phyloP scores from a whole-genome alignment of 2,888 invertebrate species.

The Anodontia alba region DNA sequence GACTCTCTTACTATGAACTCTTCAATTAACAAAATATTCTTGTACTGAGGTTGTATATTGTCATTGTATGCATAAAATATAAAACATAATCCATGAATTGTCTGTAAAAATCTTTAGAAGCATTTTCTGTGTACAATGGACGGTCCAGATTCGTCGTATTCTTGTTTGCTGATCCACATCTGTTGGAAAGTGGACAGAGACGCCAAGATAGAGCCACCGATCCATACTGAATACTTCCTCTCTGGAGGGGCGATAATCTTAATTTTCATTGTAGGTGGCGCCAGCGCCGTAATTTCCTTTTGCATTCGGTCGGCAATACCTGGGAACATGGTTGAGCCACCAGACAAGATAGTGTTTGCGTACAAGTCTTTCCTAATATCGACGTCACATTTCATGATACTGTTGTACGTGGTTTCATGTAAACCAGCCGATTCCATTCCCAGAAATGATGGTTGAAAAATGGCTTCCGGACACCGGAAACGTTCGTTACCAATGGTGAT shows the following conservation, averaged over 20 bases:
- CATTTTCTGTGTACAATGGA: conserved; percentile 8
- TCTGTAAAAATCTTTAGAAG: too few species aligned
- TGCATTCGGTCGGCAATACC: conserved; percentile 3
- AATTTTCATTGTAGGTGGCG: conserved; percentile 62
- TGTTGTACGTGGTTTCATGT: conserved; percentile 6
- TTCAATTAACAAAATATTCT: too few species aligned
- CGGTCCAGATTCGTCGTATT: conserved; percentile 11
- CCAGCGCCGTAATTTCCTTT: neutral
- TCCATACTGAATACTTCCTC: neutral
- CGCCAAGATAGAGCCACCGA: conserved; percentile 8
- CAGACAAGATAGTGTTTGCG: conserved; percentile 3
- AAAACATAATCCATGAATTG: too few species aligned
- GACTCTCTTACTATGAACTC: too few species aligned
- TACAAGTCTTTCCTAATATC: neutral
- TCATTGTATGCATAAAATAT: too few species aligned
- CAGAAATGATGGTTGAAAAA: conserved; percentile 76
- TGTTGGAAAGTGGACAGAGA: conserved; percentile 1
- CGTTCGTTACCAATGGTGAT: conserved; percentile 43
- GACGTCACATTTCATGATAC: conserved; percentile 6
- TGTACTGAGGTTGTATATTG: too few species aligned
- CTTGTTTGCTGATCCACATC: conserved; percentile 13
- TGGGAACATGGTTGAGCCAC: neutral
- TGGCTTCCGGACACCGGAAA: conserved; percentile 82
- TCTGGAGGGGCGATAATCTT: conserved; percentile 1
- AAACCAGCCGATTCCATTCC: neutral